phyloP scores from a whole-genome alignment of 2,888 invertebrate species.

The Drosophila multiciliata region DNA sequence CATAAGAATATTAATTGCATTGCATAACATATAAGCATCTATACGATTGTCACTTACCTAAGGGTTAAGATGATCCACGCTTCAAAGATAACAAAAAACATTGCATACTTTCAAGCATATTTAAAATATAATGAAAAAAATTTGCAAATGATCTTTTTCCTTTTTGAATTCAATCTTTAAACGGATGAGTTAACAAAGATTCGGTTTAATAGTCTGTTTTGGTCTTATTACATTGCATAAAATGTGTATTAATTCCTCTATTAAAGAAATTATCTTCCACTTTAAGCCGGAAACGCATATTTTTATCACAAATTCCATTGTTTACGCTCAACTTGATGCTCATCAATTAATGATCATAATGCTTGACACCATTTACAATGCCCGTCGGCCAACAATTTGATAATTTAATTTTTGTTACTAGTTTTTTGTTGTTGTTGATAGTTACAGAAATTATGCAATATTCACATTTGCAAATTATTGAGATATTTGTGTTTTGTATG shows the following conservation, averaged over 20 bases:
- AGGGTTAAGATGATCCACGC: constrained; percentile 4
- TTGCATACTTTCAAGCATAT: constrained; percentile 39
- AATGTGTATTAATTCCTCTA: background rate
- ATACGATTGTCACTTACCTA: background rate
- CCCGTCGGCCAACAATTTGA: constrained; percentile 40
- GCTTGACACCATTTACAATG: constrained; percentile 51
- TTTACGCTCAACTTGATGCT: constrained; percentile 9
- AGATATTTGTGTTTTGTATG: constrained; percentile 12
- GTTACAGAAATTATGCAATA: constrained; percentile 53
- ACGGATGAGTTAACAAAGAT: background rate
- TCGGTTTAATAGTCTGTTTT: background rate
- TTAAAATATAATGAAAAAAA: background rate
- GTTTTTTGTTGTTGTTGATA: constrained; percentile 20
- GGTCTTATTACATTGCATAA: background rate
- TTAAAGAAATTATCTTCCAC: background rate
- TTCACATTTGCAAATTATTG: constrained; percentile 39
- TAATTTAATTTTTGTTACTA: constrained; percentile 48
- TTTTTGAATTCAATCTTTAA: background rate
- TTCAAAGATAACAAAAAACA: background rate
- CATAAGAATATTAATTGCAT: background rate
- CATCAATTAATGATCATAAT: constrained; percentile 28
- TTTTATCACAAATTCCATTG: constrained; percentile 5
- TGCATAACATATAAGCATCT: too few species aligned
- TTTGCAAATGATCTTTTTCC: background rate
- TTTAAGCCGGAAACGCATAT: constrained; percentile 8